Evolutionary conservation across 1,140 invertebrate genomes (phyloP), one percentile per base, ranked within the genome.

Genomic region (Camponotus floridanus): DNA sequence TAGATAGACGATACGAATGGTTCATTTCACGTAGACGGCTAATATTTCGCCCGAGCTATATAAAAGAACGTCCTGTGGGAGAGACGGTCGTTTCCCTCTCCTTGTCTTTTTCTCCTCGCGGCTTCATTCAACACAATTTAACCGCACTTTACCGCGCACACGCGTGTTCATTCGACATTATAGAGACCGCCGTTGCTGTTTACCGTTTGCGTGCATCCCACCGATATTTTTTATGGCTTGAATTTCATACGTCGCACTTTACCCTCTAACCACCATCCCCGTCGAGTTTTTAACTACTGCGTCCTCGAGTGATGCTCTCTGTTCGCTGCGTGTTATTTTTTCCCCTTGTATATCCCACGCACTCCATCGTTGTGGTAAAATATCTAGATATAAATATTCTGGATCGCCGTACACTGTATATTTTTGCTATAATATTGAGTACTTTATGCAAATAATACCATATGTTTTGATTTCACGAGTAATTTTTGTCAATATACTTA

Each of bases 11-110:
- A 87, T 89, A 84, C 85, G 74, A 68, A 71, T 73, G 48, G 73
- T 81, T 89, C 78, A 83, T 90, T 89, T 88, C 59, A 48, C 21
- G 86, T 73, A 79, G 61, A 80, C 57, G 86, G 87, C 76, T 90
- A 86, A 90, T 90, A 89, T 89, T 89, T 89, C 74, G 65, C 39
- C 67, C 65, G 76, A 76, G 51, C 67, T 87, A 68, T 9, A 48
- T 48, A 68, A 70, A 51, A 51, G 13, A 48, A 36, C 65, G 51
- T 76, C 31, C 86, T 39, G 18, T 31, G 61, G 45, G 83, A 76
- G 74, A 57, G 65, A 65, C 13, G 18, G 45, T 57, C 39, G 26
- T 62, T 68, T 39, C 51, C 59, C 31, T 76, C 26, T 36, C 76
- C 61, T 26, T 67, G 26, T n/a, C 55, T 39, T 36, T 13, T 73